phyloP scores from a whole-genome alignment of 2,113 vertebrate species.

The Phyllopteryx taeniolatus region DNA sequence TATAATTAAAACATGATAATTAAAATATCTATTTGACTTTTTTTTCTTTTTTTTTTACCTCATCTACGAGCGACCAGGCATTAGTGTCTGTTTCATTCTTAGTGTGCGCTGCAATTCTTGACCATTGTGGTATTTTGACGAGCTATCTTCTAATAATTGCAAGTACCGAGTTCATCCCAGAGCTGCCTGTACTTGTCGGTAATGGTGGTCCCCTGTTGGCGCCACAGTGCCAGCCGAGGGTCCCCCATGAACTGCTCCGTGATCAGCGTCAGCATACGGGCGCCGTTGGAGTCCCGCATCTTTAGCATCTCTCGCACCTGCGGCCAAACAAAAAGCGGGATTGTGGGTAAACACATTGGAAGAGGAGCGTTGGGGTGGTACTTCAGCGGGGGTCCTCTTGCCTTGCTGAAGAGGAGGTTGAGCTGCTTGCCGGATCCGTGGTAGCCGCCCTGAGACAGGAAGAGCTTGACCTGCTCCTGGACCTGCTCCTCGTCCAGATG shows the following conservation, averaged over 20 bases:
- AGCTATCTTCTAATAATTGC: neutral
- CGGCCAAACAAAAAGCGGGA: constrained; percentile 18
- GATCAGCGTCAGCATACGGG: constrained; percentile 96
- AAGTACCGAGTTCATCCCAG: constrained; percentile 86
- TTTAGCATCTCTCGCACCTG: constrained; percentile 98
- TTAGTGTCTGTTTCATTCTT: too few species aligned
- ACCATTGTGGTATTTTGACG: too few species aligned
- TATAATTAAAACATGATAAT: too few species aligned
- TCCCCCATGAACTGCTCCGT: constrained; percentile 99
- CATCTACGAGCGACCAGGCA: too few species aligned
- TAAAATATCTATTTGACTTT: too few species aligned
- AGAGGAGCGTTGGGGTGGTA: neutral
- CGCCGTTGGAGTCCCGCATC: constrained; percentile 97
- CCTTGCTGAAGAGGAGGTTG: constrained; percentile 99
- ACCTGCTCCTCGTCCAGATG: constrained; percentile 98
- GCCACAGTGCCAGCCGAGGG: constrained; percentile 90
- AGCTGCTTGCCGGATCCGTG: constrained; percentile 98
- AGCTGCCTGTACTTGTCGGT: constrained; percentile 98
- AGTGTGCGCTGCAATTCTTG: too few species aligned
- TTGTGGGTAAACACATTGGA: neutral
- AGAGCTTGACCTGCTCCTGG: constrained; percentile 97
- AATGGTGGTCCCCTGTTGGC: constrained; percentile 95
- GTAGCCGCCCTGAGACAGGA: constrained; percentile 95
- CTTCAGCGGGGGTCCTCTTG: constrained; percentile 53
- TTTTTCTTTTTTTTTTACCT: too few species aligned